Conservation (phyloP, 2,797 vertebrate species). For the Antennarius maculatus region DNA sequence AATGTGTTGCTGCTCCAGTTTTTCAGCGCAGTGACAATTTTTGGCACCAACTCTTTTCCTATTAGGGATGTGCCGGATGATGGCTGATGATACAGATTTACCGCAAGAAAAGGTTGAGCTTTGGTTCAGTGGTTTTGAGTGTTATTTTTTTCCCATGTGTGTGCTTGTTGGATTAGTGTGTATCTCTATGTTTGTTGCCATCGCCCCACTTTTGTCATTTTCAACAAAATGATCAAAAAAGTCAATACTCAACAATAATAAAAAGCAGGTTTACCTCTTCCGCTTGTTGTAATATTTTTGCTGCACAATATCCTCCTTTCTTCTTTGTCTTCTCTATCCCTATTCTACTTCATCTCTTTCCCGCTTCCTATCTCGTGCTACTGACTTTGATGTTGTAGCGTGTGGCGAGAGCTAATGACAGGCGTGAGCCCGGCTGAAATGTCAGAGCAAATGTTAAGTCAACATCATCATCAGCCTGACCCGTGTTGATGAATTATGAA, state of each 20-base stretch:
- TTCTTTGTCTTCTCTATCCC: not conserved
- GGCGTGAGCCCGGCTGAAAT: constrained; percentile 78
- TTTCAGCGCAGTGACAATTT: constrained; percentile 41
- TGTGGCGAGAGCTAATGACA: constrained; percentile 81
- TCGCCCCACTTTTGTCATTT: constrained; percentile 27
- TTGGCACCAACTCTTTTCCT: constrained; percentile 64
- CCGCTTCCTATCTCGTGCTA: constrained; percentile 18
- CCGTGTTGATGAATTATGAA: constrained; percentile 81
- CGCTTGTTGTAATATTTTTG: constrained; percentile 26
- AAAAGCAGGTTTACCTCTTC: constrained; percentile 1
- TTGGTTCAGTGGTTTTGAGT: constrained; percentile 27
- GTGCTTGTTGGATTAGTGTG: constrained; percentile 34
- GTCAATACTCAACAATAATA: constrained; percentile 28
- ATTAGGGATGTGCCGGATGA: constrained; percentile 49
- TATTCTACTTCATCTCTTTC: constrained; percentile 6
- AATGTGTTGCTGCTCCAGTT: constrained; percentile 57
- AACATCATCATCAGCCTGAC: constrained; percentile 80
- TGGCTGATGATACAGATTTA: constrained; percentile 58
- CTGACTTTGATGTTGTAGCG: constrained; percentile 74
- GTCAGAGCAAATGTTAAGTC: constrained; percentile 87
- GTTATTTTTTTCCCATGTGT: constrained; percentile 3
- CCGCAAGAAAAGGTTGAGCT: constrained; percentile 44
- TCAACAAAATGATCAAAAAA: constrained; percentile 45
- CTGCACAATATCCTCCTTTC: constrained; percentile 4
- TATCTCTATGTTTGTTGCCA: constrained; percentile 6